Conservation (phyloP, 1,140 invertebrate genomes). For the Aradophagus sp. region DNA sequence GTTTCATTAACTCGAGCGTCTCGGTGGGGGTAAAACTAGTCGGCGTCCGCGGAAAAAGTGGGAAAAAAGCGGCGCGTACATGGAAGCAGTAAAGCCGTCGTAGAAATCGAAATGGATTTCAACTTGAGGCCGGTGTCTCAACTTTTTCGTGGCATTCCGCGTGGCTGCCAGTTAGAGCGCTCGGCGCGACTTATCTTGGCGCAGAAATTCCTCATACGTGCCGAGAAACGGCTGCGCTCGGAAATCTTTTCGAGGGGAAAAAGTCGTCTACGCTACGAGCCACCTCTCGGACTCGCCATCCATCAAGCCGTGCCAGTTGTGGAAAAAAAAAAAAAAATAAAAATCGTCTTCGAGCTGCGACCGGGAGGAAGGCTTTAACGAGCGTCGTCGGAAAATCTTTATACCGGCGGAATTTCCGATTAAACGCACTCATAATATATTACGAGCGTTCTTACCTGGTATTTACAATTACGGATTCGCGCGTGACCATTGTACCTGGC, state of each 20-base stretch:
- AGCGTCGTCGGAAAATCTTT: slow-evolving; percentile 48
- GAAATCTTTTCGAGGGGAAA: slow-evolving; percentile 44
- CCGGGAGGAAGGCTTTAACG: slow-evolving; percentile 41
- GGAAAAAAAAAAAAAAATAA: slow-evolving; percentile 42
- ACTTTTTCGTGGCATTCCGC: slow-evolving; percentile 57
- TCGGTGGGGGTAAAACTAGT: slow-evolving; percentile 40
- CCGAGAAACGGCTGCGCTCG: slow-evolving; percentile 24
- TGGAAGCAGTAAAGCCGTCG: slow-evolving; percentile 41
- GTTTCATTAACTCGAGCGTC: slow-evolving; percentile 34
- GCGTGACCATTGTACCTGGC: slow-evolving; percentile 31
- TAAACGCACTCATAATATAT: slow-evolving; percentile 42
- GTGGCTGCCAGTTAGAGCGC: slow-evolving; percentile 29
- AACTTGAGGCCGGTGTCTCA: slow-evolving; percentile 27
- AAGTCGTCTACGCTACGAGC: slow-evolving; percentile 44
- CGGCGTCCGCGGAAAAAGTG: slow-evolving; percentile 32
- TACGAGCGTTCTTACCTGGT: slow-evolving; percentile 46
- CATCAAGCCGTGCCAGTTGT: slow-evolving; percentile 41
- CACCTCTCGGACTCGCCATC: slow-evolving; percentile 42
- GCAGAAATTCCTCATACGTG: slow-evolving; percentile 44
- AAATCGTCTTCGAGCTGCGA: slow-evolving; percentile 37
- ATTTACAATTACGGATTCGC: slow-evolving; percentile 40
- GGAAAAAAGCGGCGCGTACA: slow-evolving; percentile 39
- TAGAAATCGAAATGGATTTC: slow-evolving; percentile 57
- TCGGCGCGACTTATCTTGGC: slow-evolving; percentile 38
- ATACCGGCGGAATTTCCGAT: slow-evolving; percentile 40